Base-by-base conservation (phyloP, 2,888 invertebrate species). In the Oegoconia quadripuncta region DNA sequence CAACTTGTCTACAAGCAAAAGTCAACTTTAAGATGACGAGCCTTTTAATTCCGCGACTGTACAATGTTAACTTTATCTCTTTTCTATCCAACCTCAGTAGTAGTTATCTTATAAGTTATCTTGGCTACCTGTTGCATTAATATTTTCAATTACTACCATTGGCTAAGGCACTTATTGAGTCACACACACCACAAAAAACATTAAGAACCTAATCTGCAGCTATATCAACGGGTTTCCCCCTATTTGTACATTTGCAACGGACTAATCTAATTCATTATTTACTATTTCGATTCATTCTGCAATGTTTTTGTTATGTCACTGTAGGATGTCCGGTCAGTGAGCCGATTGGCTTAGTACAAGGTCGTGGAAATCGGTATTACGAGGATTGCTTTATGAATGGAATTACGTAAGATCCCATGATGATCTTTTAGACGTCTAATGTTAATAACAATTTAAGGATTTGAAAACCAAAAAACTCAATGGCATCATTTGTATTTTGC, bases 211-310 rank as follows among this genome's bases (percentile, higher is more conserved):
- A 50, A 33, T n/a, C 36, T 33, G 39, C 29, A 46, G 52, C 59
- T 57, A n/a, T n/a, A 57, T 52, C 40, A 26, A 25, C 38, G 55
- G 53, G 46, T 52, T 76, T 76, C 57, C 75, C 78, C 41, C 54
- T 59, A 62, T 72, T 63, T 56, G 53, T 49, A 48, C 56, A 72
- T 74, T 73, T 58, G 70, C 43, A 51, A 65, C 68, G 71, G 71
- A 37, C 53, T 59, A 62, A 60, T 64, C 54, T 66, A 53, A 68
- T 67, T 62, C 48, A 60, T 59, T 69, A 55, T 56, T 43, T 48
- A 48, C 50, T 50, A 46, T 50, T 61, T 50, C 41, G 44, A 48
- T 52, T 54, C 14, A 26, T 13, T 13, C 27, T 17, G 7, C n/a
- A n/a, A 32, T 42, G 42, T 61, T 59, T 59, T 56, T 54, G 44